These are phyloP conservation scores for Thalassoma bifasciatum DNA, from an alignment of 2,113 vertebrate species.

Conservation along the genomic window DNA sequence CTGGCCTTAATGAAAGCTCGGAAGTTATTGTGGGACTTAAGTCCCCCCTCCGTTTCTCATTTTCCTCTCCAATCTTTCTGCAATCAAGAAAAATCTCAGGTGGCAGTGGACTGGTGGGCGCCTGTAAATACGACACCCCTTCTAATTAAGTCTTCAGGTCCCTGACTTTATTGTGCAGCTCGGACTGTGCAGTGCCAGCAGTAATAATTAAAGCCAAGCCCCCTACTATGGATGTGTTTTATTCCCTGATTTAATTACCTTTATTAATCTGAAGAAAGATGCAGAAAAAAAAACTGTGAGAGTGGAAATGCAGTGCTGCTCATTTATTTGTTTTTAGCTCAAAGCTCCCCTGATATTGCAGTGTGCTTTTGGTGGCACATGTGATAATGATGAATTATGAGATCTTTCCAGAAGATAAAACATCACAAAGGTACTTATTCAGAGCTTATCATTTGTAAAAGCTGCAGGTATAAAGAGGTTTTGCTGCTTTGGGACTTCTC, in stretches of 20 bases:
- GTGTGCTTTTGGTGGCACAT: slow-evolving; percentile 57
- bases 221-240: slow-evolving; percentile 71
- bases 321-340: slow-evolving; percentile 73
- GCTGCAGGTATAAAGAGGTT: slow-evolving; percentile 21
- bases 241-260: slow-evolving; percentile 81
- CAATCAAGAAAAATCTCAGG: slow-evolving; percentile 78
- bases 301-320: slow-evolving; percentile 33
- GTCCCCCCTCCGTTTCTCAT: slow-evolving; percentile 63
- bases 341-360: slow-evolving; percentile 58
- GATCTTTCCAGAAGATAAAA: slow-evolving; percentile 69
- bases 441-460: slow-evolving; percentile 48
- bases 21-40: slow-evolving; percentile 61
- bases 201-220: slow-evolving; percentile 79
- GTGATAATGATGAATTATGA: slow-evolving; percentile 77
- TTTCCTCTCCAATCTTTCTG: slow-evolving; percentile 68
- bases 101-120: slow-evolving; percentile 62
- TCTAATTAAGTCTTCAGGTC: slow-evolving; percentile 83
- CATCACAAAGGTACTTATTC: slow-evolving; percentile 54
- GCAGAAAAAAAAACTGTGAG: slow-evolving; percentile 12
- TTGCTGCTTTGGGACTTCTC: slow-evolving; percentile 5
- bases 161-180: slow-evolving; percentile 75
- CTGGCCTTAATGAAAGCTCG: slow-evolving; percentile 67
- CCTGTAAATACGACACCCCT: slow-evolving; percentile 74
- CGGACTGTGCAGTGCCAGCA: slow-evolving; percentile 64
- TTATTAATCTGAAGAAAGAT: slow-evolving; percentile 78